Evolutionary conservation across 2,888 invertebrate genomes (phyloP), one percentile per base, ranked within the genome.

Genomic region (Orchesella flavescens): DNA sequence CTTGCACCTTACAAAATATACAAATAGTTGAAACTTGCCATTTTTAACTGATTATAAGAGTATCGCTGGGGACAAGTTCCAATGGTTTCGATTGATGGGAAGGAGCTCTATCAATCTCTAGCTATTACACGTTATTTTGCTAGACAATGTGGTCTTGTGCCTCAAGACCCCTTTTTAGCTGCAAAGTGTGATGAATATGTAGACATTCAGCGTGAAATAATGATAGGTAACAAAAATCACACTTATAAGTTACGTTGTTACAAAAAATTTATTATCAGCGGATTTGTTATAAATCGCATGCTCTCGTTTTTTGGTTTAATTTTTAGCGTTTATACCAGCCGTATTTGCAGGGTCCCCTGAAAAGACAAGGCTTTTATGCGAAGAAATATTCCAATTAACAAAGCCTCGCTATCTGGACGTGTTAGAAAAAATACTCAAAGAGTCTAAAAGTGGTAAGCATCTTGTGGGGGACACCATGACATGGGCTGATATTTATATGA

Each of bases 51-150:
- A 1, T 49, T 10, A 17, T 59, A 1, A 59, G 59, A 59, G 43
- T 9, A 12, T 12, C n/a, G 19, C 19, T 79, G 78, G 78, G 78
- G 71, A 24, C 72, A 71, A 19, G 23, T 93, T 61, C 93, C 93
- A 1, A 91, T 92, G n/a, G 89, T 93, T 88, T 92, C 93, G 89
- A n/a, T 15, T n/a, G 92, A 93, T 87, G 93, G 92, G 15, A 91
- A 91, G 86, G 90, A 90, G 75, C 90, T 92, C 46, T 91, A 91
- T 43, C 92, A 93, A 87, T 92, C 92, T 85, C 91, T 92, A 86
- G 92, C 93, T 15, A 91, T 93, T 68, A 92, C 92, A 7, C 90
- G 93, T 88, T 92, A 91, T 89, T 89, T 93, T 82, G 93, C 93
- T 0, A 90, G 90, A 77, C 90, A 92, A 87, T 90, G 91, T 87